Evolutionary conservation across 2,888 invertebrate genomes (phyloP).

Genomic region (Drosophila atripex): DNA sequence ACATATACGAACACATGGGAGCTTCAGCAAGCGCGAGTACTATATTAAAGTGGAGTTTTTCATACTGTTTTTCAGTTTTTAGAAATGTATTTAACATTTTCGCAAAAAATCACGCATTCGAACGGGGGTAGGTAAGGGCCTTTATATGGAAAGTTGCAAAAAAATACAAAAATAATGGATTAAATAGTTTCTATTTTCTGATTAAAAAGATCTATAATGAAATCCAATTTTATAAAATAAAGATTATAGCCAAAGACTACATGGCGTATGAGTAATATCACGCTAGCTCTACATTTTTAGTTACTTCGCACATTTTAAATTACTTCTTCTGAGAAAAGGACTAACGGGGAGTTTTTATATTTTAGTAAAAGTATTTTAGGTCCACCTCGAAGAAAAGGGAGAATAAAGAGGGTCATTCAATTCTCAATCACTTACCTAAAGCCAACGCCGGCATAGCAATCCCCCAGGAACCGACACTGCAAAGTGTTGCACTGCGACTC

Average conservation of each 20-base stretch:
- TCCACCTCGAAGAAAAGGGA: neutral
- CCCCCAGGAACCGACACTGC: slow-evolving; percentile 93
- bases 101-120: neutral
- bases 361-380: too few relatives aligned
- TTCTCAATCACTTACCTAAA: slow-evolving; percentile 87
- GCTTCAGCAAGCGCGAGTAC: neutral
- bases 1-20: neutral
- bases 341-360: too few relatives aligned
- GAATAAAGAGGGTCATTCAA: neutral
- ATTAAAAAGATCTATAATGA: neutral
- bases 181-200: too few relatives aligned
- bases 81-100: neutral
- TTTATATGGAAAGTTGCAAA: too few relatives aligned
- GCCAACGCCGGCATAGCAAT: slow-evolving; percentile 90
- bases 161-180: too few relatives aligned
- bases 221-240: neutral
- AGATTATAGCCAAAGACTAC: neutral
- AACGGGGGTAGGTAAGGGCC: too few relatives aligned
- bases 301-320: too few relatives aligned
- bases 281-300: too few relatives aligned
- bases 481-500: slow-evolving; percentile 89
- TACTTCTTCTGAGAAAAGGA: too few relatives aligned
- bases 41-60: neutral
- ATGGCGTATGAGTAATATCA: neutral
- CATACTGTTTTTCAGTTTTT: neutral